Percentiles rank a stretch among this genome's conserved stretches.
Conservation (phyloP, 2,797 vertebrate species). For the Phalloptychus januarius region DNA sequence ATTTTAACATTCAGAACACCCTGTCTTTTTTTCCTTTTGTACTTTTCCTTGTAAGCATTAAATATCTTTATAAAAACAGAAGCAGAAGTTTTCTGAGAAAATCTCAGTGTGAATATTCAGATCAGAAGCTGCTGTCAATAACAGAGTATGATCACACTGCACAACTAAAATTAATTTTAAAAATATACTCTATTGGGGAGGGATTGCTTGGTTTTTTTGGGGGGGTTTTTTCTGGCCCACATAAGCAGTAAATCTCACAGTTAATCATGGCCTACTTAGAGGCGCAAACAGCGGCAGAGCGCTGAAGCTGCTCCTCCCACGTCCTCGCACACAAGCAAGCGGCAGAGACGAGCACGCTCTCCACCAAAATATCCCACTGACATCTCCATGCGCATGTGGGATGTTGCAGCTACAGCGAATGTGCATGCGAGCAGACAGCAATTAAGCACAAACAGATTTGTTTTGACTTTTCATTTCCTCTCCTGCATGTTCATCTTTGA, state of each 20-base stretch:
- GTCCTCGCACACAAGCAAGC: conserved; percentile 21
- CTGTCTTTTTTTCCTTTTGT: neutral
- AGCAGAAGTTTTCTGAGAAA: neutral
- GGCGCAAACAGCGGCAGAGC: conserved; percentile 13
- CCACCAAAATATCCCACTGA: neutral
- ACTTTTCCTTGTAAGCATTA: neutral
- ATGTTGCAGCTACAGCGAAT: neutral
- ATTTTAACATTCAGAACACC: neutral
- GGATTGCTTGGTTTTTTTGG: neutral
- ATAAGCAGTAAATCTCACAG: conserved; percentile 42
- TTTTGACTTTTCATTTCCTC: neutral
- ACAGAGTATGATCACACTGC: neutral
- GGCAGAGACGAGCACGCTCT: neutral
- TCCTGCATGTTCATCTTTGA: neutral
- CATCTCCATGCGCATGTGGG: neutral
- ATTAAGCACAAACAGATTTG: neutral
- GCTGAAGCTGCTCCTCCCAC: conserved; percentile 46
- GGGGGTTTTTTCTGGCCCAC: conserved; percentile 23
- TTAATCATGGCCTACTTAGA: conserved; percentile 76
- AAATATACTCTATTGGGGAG: neutral
- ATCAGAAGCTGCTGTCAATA: neutral
- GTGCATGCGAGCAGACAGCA: neutral
- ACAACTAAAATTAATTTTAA: neutral
- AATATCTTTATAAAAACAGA: neutral
- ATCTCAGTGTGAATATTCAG: neutral